Evolutionary conservation across 2,113 vertebrate species (phyloP).

Genomic region (Eurypyga helias): DNA sequence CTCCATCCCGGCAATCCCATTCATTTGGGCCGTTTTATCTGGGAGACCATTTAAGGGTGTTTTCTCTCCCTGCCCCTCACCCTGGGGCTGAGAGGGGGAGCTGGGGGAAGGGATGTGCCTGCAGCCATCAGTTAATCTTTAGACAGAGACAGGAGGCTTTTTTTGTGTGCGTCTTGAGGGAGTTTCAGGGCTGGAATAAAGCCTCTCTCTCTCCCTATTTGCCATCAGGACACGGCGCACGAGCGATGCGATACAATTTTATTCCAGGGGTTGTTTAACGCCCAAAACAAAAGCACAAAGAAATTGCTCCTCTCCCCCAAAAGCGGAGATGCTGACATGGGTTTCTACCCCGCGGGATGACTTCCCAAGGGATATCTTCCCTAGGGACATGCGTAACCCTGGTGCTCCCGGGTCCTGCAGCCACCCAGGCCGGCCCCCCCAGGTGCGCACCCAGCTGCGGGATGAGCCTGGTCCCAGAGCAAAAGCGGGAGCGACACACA

Average conservation of each 20-base stretch:
- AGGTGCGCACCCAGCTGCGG: background rate
- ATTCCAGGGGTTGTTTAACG: background rate
- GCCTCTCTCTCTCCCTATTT: background rate
- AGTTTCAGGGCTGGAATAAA: constrained; percentile 42
- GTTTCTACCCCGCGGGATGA: background rate
- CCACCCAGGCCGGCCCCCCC: background rate
- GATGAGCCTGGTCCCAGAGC: background rate
- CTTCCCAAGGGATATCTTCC: background rate
- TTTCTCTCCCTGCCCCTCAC: constrained; percentile 28
- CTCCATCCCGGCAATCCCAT: constrained; percentile 13
- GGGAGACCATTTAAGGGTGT: constrained; percentile 49
- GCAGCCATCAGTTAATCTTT: constrained; percentile 69
- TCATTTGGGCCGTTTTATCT: constrained; percentile 49
- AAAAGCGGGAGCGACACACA: fast-evolving
- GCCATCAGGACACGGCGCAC: background rate
- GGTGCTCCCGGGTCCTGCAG: background rate
- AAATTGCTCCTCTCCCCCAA: background rate
- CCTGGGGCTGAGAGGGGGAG: constrained; percentile 47
- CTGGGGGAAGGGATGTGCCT: constrained; percentile 69
- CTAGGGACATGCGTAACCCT: fast-evolving
- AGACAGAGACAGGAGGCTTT: constrained; percentile 67
- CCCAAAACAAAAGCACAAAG: too few relatives aligned
- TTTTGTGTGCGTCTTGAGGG: constrained; percentile 40
- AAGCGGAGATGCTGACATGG: background rate
- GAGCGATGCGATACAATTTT: background rate